These are phyloP conservation scores for Zootoca vivipara DNA, from an alignment of 2,113 vertebrate species.

Conservation along the genomic window DNA sequence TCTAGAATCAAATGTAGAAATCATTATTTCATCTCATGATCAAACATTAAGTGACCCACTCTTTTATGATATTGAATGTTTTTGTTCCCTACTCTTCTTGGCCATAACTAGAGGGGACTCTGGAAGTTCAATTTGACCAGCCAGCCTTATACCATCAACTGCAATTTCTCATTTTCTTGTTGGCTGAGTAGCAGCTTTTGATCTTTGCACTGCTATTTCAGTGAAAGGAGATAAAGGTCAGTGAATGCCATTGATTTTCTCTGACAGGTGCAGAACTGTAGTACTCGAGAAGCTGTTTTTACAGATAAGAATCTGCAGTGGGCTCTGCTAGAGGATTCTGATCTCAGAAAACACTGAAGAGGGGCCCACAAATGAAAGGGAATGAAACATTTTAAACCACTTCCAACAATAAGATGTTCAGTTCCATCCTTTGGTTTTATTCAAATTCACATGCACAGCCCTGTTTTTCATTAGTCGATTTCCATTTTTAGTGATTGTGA, in stretches of 20 bases:
- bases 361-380: background rate
- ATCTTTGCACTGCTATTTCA: slow-evolving; percentile 34
- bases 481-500: background rate
- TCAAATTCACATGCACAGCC: background rate
- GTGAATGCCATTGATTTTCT: slow-evolving; percentile 6
- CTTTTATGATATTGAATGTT: background rate
- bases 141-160: background rate
- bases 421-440: background rate
- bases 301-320: background rate
- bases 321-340: background rate
- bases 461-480: background rate
- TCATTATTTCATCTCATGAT: background rate
- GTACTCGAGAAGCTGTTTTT: background rate
- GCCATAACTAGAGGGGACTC: background rate
- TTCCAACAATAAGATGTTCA: background rate
- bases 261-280: background rate
- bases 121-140: background rate
- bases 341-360: background rate
- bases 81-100: background rate
- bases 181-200: slow-evolving; percentile 31
- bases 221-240: slow-evolving; percentile 19
- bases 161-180: slow-evolving; percentile 30
- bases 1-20: background rate
- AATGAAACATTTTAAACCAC: background rate
- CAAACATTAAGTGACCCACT: background rate